Base-by-base conservation (phyloP, 2,797 vertebrate genomes). In the Paramormyrops hopkinsi region DNA sequence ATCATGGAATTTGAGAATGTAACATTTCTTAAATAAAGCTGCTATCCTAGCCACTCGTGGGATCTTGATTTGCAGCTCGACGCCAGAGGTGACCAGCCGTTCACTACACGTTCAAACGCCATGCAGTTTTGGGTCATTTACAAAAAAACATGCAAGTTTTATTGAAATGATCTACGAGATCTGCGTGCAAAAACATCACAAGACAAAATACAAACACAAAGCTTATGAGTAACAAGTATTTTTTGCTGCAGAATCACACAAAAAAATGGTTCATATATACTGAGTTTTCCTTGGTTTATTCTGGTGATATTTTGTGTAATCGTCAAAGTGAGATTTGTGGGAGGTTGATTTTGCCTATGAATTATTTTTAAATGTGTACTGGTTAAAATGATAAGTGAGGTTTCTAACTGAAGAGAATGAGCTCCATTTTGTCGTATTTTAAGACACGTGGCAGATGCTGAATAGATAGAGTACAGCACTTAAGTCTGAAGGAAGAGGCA, bases 21-120 rank as follows among this genome's bases (percentile, higher is more conserved):
- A 90, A 93, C 82, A 93, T 95, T 97, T 96, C 92, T 95, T 92
- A 95, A 96, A 96, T 96, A 96, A 96, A 97, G 94, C 94, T 96
- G 95, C 94, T 95, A 93, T 86, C 25, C 92, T 89, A 86, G 93
- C 90, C 87, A 91, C 89, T 89, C 89, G 88, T 88, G 86, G 90
- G 92, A 33, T 88, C 22, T 89, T 73, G 12, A 92, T 93, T 87
- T 92, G 90, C 91, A 33, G 83, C 69, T 46, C 4, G 17, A 79
- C 5, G 14, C 7, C 37, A 44, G 14, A 19, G 33, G 17, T 37
- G 65, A 73, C 12, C 1, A 22, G 53, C 53, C 54, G 8, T 14
- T 2, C 33, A 44, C 25, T 22, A 33, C 29, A 33, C 6, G 0
- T 19, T 44, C 41, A 48, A 17, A 25, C 2, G 11, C 12, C 14